Base-by-base conservation (phyloP, 2,113 vertebrate genomes). In the Rynchops niger region DNA sequence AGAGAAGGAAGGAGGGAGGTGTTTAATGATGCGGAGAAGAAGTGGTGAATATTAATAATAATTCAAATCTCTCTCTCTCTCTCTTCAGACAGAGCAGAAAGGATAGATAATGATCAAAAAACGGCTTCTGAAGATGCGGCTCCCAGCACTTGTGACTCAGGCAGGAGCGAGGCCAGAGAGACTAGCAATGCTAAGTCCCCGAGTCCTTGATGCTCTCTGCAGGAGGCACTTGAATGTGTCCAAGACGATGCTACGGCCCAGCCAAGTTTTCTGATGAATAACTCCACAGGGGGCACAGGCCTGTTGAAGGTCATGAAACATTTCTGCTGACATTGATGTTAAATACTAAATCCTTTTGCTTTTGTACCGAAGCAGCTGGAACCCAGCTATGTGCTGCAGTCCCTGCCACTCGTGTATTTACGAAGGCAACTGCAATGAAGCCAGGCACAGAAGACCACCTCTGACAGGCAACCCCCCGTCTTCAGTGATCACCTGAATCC, bases 281-380 rank as follows among this genome's bases (percentile, higher is more conserved):
- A 70, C 95, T 71, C 96, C 23, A 8, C 2, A 18, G 95, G 96
- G 56, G 59, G 79, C 86, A 88, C 65, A 58, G 78, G 92, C 90
- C 83, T 38, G 81, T 45, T 70, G 97, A 95, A 98, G 96, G 96
- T 97, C 96, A 96, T 55, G 94, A 93, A 93, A 84, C 34, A 15
- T 22, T 87, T 93, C 50, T 67, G 90, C 95, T 95, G 96, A 80
- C 89, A 73, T 5, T 96, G 96, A 97, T 94, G 96, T 93, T 67
- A 86, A 95, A 96, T 86, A 81, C 7, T 3, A 70, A 93, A 95
- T 86, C 81, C 88, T 85, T 69, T 21, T 26, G 81, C 93, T 85
- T 97, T 97, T 97, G 79, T 97, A 36, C 34, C 2, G 10, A 18
- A 94, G 88, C 76, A 86, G 88, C 77, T 86, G 90, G 89, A 95